Percentiles rank a stretch among this genome's conserved stretches.
Evolutionary conservation across 53 echinoderm and acorn worm genomes (phyloP).

Genomic region (Echinometra lucunter): DNA sequence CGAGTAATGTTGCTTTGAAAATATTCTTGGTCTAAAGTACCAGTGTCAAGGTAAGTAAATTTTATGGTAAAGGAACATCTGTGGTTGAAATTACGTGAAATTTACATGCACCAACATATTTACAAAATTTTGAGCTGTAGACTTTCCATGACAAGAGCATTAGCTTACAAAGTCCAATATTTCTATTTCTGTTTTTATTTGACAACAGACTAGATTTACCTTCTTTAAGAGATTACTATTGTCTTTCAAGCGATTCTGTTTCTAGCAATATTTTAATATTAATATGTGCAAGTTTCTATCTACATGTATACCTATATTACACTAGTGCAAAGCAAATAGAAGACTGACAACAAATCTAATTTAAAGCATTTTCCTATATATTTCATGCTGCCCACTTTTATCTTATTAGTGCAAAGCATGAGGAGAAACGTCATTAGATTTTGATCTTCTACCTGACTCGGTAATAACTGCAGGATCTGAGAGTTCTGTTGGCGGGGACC

Average conservation of each 20-base stretch:
- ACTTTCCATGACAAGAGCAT: neutral
- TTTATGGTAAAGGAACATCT: too few species aligned
- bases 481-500: constrained; percentile 73
- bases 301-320: neutral
- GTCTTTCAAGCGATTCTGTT: neutral
- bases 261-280: neutral
- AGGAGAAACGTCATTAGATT: neutral
- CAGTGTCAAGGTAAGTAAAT: too few species aligned
- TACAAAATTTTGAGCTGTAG: neutral
- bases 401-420: constrained; percentile 24
- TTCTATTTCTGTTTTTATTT: neutral
- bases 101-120: neutral
- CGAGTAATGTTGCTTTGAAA: too few species aligned
- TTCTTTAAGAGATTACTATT: neutral
- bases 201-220: neutral
- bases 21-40: too few species aligned
- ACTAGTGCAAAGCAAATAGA: neutral
- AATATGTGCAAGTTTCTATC: constrained; percentile 23
- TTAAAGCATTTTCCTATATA: neutral
- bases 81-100: too few species aligned
- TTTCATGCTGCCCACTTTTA: constrained; percentile 32
- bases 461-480: constrained; percentile 82
- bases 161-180: neutral
- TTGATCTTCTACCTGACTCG: constrained; percentile 75
- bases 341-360: neutral